Evolutionary conservation across 2,797 vertebrate genomes (phyloP).

Genomic region (Danio jaintianensis): DNA sequence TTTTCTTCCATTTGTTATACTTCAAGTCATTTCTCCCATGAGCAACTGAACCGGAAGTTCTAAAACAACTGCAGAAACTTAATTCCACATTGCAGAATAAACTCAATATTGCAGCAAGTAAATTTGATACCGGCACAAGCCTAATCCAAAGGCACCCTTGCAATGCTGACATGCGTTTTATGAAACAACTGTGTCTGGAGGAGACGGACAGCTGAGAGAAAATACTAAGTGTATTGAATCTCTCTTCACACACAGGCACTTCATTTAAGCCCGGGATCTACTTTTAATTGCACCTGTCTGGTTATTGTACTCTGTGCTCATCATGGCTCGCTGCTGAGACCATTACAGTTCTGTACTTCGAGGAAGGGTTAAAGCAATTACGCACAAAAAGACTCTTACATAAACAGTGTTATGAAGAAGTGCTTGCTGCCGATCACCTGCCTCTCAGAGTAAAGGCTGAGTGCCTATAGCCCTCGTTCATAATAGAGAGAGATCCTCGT

Average conservation of each 20-base stretch:
- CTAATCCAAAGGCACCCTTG: conserved; percentile 41
- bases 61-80: too few species aligned
- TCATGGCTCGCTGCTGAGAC: not conserved
- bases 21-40: too few species aligned
- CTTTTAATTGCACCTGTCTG: conserved; percentile 42
- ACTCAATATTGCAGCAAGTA: too few species aligned
- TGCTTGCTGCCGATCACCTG: conserved; percentile 4
- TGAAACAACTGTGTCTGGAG: conserved; percentile 49
- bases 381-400: conserved; percentile 9
- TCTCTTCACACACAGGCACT: not conserved
- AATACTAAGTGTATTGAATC: not conserved
- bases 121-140: too few species aligned
- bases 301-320: not conserved
- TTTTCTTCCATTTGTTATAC: too few species aligned
- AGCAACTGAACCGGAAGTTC: too few species aligned
- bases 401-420: conserved; percentile 46
- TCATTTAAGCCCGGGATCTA: conserved; percentile 4
- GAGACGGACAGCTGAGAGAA: conserved; percentile 39
- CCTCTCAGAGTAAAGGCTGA: conserved; percentile 14
- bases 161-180: conserved; percentile 48
- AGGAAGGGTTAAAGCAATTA: conserved; percentile 42
- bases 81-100: too few species aligned
- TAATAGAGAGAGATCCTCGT: conserved; percentile 2
- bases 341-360: conserved; percentile 4
- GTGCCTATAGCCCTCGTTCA: conserved; percentile 1